Conservation (phyloP, 2,888 invertebrate species). For the Andrena bucephala region DNA sequence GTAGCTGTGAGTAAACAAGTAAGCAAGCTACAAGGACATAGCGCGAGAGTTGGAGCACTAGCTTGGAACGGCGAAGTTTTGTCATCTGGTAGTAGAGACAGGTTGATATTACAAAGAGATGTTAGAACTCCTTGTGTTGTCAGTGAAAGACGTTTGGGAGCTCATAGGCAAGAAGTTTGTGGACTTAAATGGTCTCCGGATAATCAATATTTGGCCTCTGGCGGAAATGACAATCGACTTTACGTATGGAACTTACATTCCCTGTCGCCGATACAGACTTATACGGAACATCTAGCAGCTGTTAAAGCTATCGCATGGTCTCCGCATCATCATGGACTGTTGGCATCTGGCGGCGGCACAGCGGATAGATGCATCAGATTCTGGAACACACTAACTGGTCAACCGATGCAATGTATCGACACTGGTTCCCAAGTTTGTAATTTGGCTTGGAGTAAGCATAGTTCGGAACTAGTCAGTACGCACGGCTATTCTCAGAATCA, state of each 20-base stretch:
- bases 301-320: conserved; percentile 99
- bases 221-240: conserved; percentile 98
- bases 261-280: conserved; percentile 95
- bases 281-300: conserved; percentile 98
- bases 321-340: conserved; percentile 98
- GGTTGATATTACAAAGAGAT: conserved; percentile 97
- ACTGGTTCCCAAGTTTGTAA: conserved; percentile 99
- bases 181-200: conserved; percentile 99
- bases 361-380: conserved; percentile 98
- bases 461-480: conserved; percentile 98
- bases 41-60: conserved; percentile 96
- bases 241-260: conserved; percentile 97
- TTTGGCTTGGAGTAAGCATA: conserved; percentile 99
- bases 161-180: conserved; percentile 98
- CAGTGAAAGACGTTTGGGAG: conserved; percentile 93
- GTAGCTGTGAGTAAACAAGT: conserved; percentile 97
- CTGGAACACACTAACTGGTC: conserved; percentile 99
- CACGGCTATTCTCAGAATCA: conserved; percentile 99
- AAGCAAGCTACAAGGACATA: conserved; percentile 95
- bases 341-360: conserved; percentile 99
- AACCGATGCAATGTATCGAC: conserved; percentile 99
- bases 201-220: conserved; percentile 98
- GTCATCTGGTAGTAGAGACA: conserved; percentile 97
- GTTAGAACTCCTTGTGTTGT: conserved; percentile 93
- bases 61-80: conserved; percentile 99